phyloP scores from a whole-genome alignment of 2,888 invertebrate species.

The Drosophila multiciliata region DNA sequence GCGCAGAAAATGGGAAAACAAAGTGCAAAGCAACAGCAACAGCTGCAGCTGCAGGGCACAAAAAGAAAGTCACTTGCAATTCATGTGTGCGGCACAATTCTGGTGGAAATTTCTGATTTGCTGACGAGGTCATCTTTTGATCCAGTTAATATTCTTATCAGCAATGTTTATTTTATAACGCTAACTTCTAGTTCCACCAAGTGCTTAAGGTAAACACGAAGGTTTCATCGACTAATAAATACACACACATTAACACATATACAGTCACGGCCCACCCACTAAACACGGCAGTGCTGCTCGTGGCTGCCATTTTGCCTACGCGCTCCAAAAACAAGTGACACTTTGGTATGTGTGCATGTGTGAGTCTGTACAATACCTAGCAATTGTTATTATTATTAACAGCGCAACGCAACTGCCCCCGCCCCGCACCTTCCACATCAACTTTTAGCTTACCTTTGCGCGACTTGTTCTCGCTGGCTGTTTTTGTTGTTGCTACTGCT shows the following conservation, averaged over 20 bases:
- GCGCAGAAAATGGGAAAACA: conserved; percentile 15
- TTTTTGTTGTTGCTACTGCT: conserved; percentile 43
- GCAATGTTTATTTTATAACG: conserved; percentile 17
- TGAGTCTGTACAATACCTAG: conserved; percentile 53
- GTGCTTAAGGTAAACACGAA: conserved; percentile 9
- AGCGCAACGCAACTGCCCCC: conserved; percentile 33
- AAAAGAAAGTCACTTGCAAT: conserved; percentile 56
- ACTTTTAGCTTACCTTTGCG: conserved; percentile 66
- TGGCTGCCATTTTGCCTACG: conserved; percentile 74
- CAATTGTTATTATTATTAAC: conserved; percentile 77
- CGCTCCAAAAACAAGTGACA: conserved; percentile 66
- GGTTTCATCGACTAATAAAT: conserved; percentile 57
- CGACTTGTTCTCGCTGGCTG: conserved; percentile 43
- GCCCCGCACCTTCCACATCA: conserved; percentile 36
- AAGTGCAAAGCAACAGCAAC: conserved; percentile 21
- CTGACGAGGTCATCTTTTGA: conserved; percentile 23
- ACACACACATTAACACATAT: conserved; percentile 1
- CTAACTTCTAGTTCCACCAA: conserved; percentile 1
- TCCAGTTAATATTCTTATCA: conserved; percentile 33
- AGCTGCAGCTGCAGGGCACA: conserved; percentile 32
- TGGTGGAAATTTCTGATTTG: conserved; percentile 30
- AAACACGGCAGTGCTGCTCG: conserved; percentile 38
- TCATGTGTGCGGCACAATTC: conserved; percentile 39
- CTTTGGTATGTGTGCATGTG: conserved; percentile 29
- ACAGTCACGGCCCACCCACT: conserved; percentile 52